These are phyloP conservation scores for Lucilia cuprina DNA, from an alignment of 1,140 invertebrate genomes.

Conservation along the genomic window DNA sequence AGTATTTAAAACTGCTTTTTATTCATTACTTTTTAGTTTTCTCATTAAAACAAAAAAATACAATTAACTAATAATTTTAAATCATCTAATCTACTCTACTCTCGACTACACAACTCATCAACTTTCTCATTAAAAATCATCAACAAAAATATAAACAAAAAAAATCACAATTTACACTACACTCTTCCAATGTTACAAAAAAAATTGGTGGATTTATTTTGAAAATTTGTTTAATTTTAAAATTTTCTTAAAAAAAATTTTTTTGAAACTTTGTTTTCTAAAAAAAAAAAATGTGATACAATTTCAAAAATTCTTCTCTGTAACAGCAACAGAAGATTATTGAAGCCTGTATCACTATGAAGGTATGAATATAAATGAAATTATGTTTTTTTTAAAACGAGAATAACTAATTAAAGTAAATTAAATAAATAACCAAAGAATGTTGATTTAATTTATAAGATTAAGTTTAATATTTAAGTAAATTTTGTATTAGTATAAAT, in stretches of 20 bases:
- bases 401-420: neutral
- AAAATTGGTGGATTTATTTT: neutral
- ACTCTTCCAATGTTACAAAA: neutral
- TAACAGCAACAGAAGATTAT: constrained; percentile 80
- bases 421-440: neutral
- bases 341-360: constrained; percentile 88
- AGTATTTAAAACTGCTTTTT: neutral
- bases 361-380: constrained; percentile 71
- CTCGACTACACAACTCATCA: neutral
- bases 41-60: neutral
- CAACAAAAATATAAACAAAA: neutral
- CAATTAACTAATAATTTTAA: neutral
- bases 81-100: neutral
- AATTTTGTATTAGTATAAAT: neutral
- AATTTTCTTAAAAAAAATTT: neutral
- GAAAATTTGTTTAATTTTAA: neutral
- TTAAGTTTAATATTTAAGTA: neutral
- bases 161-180: neutral
- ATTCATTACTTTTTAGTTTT: neutral
- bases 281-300: constrained; percentile 42
- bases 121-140: neutral
- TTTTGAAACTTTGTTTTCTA: constrained; percentile 8
- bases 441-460: neutral
- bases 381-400: neutral
- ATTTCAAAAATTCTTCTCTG: constrained; percentile 51